Conservation (phyloP, 2,888 invertebrate genomes). For the Acronicta psi region DNA sequence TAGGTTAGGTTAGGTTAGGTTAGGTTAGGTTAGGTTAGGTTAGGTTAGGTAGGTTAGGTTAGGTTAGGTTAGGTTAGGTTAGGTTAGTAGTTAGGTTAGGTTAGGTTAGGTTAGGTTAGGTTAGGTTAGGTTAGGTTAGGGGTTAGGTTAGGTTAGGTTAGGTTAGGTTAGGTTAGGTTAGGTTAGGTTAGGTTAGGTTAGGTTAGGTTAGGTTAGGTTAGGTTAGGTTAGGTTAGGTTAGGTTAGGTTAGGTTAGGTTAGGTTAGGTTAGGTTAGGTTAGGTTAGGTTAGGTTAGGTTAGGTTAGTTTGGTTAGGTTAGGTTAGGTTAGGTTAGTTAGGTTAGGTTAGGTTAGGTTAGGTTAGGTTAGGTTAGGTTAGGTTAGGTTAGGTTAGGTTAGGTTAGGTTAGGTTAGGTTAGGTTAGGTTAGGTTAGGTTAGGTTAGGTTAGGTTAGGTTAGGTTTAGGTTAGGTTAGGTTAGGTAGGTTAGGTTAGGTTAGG, state of each 20-base stretch:
- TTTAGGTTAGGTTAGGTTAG: conserved; percentile 56
- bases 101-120: too few species aligned
- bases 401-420: conserved; percentile 46
- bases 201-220: conserved; percentile 50
- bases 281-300: conserved; percentile 43
- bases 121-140: too few species aligned
- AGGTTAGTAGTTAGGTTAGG: too few species aligned
- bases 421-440: conserved; percentile 49
- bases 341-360: conserved; percentile 51
- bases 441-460: conserved; percentile 47
- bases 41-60: conserved; percentile 36
- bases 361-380: conserved; percentile 50
- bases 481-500: conserved; percentile 58
- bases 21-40: conserved; percentile 32
- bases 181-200: conserved; percentile 48
- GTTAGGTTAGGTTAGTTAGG: conserved; percentile 51
- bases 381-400: conserved; percentile 54
- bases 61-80: conserved; percentile 34
- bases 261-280: conserved; percentile 32
- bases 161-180: conserved; percentile 38
- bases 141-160: neutral
- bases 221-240: conserved; percentile 49
- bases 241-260: conserved; percentile 51
- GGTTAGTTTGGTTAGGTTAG: conserved; percentile 50
- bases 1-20: conserved; percentile 31